Evolutionary conservation across 2,888 invertebrate species (phyloP), one percentile per base, ranked within the genome.

Genomic region (Rhimphoctona megacephalus): DNA sequence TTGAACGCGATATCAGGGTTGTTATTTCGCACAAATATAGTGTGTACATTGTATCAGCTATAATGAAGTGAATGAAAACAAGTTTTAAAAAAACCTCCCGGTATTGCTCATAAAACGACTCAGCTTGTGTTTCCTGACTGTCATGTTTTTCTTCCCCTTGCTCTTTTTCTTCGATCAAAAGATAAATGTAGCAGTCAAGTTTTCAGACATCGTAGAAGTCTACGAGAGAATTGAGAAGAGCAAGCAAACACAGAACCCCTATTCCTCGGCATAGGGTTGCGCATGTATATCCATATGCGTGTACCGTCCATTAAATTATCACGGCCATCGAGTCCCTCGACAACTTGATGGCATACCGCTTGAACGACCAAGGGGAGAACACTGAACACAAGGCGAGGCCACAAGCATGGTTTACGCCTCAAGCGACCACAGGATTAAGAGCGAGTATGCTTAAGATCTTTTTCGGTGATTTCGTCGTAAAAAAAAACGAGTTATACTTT

Each of bases 291-390:
- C 46, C 43, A 46, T 79, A 46, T 64, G 52, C 83, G 76, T 85
- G 76, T 87, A 36, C 76, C 81, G 83, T 81, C 89, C 90, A 90
- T 90, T 91, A 90, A 90, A 90, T 89, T 88, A 91, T 90, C 89
- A 89, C 88, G 89, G 89, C 81, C 83, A 87, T 89, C 89, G 89
- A 85, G 78, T 90, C 83, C 81, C 85, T 76, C 81, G 81, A 82
- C 85, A 80, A 85, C 85, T 85, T 85, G 82, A 85, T 87, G 82
- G 79, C 79, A 76, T 30, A 77, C 78, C 86, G 74, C 73, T 64
- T 36, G 64, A 54, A 85, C 82, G 79, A 79, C 69, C 78, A 76
- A 84, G 84, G 87, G 79, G 77, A 57, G 66, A 70, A 78, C 69
- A 70, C 52, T 36, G 79, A 80, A 86, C 70, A 69, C 72, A 78